These are phyloP conservation scores for Acropternis orthonyx DNA, from an alignment of 2,797 vertebrate species.

Conservation along the genomic window DNA sequence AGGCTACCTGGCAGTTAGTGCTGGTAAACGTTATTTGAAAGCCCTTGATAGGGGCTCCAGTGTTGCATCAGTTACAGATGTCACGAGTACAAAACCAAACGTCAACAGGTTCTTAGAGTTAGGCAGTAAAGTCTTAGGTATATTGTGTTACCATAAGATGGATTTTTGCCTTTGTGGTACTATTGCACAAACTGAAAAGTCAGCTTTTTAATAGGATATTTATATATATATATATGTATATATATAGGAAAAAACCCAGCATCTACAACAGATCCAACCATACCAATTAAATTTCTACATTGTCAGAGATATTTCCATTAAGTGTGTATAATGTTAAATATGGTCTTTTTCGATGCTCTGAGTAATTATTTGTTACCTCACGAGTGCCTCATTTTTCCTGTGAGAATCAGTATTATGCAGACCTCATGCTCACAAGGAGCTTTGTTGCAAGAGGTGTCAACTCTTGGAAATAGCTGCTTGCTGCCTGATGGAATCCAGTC, in stretches of 20 bases:
- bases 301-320: not conserved
- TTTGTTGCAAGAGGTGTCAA: not conserved
- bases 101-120: not conserved
- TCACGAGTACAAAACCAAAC: conserved; percentile 5
- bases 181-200: not conserved
- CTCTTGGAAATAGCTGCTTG: not conserved
- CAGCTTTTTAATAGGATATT: not conserved
- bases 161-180: not conserved
- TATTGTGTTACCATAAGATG: not conserved
- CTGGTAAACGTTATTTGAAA: not conserved
- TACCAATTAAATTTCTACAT: not conserved
- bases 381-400: not conserved
- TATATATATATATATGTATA: too few species aligned
- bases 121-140: not conserved
- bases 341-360: not conserved
- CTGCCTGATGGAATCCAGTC: not conserved
- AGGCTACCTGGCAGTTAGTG: not conserved
- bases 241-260: too few species aligned
- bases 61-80: not conserved
- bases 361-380: not conserved
- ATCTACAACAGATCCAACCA: not conserved
- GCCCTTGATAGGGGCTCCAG: not conserved
- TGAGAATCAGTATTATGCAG: not conserved
- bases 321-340: not conserved
- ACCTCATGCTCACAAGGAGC: not conserved